A percentile compares a stretch with the other conserved stretches of the same genome.
These are phyloP conservation scores for Epiblema foenella DNA, from an alignment of 2,888 invertebrate species.

Conservation along the genomic window DNA sequence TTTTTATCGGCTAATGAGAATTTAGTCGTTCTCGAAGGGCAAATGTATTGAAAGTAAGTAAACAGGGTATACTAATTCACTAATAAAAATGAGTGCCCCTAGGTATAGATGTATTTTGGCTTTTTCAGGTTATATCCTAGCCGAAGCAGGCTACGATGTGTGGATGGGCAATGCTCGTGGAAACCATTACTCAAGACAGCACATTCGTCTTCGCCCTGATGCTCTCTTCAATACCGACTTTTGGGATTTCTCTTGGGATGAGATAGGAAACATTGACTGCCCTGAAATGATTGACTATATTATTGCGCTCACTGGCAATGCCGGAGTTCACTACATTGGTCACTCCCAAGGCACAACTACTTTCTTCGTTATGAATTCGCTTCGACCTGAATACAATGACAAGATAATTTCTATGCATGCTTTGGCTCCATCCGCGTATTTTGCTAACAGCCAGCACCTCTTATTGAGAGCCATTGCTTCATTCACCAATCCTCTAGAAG, in stretches of 20 bases:
- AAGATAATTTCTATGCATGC: conserved; percentile 88
- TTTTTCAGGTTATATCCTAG: conserved; percentile 78
- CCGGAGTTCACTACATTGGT: conserved; percentile 90
- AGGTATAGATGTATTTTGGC: neutral
- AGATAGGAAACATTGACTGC: conserved; percentile 91
- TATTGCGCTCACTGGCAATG: conserved; percentile 81
- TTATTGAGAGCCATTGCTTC: conserved; percentile 76
- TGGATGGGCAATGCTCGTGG: conserved; percentile 94
- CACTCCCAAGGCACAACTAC: conserved; percentile 90
- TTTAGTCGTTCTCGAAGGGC: neutral
- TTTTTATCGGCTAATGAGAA: too few relatives aligned
- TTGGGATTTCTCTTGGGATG: conserved; percentile 92
- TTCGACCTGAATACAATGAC: conserved; percentile 86
- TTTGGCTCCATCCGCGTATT: conserved; percentile 88
- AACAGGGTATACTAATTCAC: too few relatives aligned
- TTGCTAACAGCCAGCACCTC: conserved; percentile 82
- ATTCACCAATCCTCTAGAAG: conserved; percentile 67
- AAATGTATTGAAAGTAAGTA: neutral
- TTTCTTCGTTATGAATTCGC: conserved; percentile 88
- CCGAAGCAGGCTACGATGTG: conserved; percentile 89
- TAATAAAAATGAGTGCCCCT: too few relatives aligned
- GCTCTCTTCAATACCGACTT: conserved; percentile 66
- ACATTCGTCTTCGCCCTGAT: conserved; percentile 74
- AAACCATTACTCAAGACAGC: conserved; percentile 86
- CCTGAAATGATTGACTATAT: conserved; percentile 92